Evolutionary conservation across 2,888 invertebrate genomes (phyloP), one percentile per base, ranked within the genome.

Genomic region (Hedya salicella): DNA sequence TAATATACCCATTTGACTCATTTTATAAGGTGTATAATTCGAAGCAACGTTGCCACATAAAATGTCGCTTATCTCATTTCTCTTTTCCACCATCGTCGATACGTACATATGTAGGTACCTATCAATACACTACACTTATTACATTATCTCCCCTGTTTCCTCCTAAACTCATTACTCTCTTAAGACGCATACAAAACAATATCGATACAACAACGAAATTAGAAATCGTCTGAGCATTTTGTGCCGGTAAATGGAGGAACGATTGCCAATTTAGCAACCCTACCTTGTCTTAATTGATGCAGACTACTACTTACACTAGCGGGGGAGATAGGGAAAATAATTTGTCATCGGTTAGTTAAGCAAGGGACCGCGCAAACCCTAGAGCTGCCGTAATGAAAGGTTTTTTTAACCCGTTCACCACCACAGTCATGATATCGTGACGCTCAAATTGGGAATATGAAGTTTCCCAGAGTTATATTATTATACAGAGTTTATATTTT

Each of bases 281-380:
- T 85, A 88, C 86, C 89, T 85, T 78, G 81, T 81, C 85, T 87
- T 90, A 90, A 92, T 91, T 90, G 89, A 85, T 85, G 86, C 81
- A 88, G 88, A 89, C 88, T 88, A 89, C 87, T 85, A 85, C 86
- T 84, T 86, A 83, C 87, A 89, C 89, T 90, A 89, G 82, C 82
- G 82, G 77, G 80, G 83, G 83, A 84, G 79, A 76, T 82, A 84
- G 84, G 82, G 82, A 86, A 87, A 86, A 88, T 90, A 91, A 92
- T 92, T 91, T 91, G 89, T 91, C 91, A 92, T 91, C 89, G 88
- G 90, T 87, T 89, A 87, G 86, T 88, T 88, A 87, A 87, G 86
- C 84, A 86, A 83, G 81, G 82, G 81, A 19, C 17, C 16, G 14
- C 30, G 30, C 25, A 14, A 17, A 17, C 17, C 17, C 46, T 46